Evolutionary conservation across 2,113 vertebrate genomes (phyloP), one percentile per base, ranked within the genome.

Genomic region (Perca schrenkii): DNA sequence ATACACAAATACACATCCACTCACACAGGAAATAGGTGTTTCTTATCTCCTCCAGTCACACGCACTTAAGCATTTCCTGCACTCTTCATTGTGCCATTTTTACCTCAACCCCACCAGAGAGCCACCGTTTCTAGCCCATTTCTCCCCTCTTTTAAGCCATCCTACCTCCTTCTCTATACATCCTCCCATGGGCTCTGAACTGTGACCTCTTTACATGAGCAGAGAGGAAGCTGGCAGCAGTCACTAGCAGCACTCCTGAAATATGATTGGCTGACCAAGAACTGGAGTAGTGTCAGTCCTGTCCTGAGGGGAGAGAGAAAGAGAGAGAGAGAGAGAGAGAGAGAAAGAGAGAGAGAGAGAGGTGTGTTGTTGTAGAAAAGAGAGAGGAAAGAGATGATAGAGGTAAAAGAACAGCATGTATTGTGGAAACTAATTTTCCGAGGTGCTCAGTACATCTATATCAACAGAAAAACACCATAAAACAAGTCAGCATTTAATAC

Each of bases 261-360:
- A 82, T 84, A 47, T 71, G 62, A 89, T 88, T 86, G 80, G 87
- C 60, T 88, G 65, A 49, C 62, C 31, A 21, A 73, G 71, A 81
- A 31, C 34, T 77, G 47, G 62, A 75, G 52, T 53, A 65, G 34
- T 73, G 58, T 80, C 52, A 58, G 64, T 25, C 5, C 43, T 79
- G 43, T 76, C 83, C 79, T 57, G 69, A 80, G 71, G 80, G 67
- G 31, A 43, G 25, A 53, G 43, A 76, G 31, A 49, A 13, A 57
- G 25, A 53, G 25, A 31, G 22, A 46, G 36, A 49, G 19, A 66
- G 8, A 49, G 16, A 57, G 25, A 53, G 25, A 31, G 25, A n/a
- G 31, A 43, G 25, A 53, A 34, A 76, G 31, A 49, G 16, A 57
- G 25, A 53, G 25, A 31, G 22, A 46, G 36, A 49, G 19, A 66